Evolutionary conservation across 2,888 invertebrate species (phyloP).

Genomic region (Tiliacea aurago): DNA sequence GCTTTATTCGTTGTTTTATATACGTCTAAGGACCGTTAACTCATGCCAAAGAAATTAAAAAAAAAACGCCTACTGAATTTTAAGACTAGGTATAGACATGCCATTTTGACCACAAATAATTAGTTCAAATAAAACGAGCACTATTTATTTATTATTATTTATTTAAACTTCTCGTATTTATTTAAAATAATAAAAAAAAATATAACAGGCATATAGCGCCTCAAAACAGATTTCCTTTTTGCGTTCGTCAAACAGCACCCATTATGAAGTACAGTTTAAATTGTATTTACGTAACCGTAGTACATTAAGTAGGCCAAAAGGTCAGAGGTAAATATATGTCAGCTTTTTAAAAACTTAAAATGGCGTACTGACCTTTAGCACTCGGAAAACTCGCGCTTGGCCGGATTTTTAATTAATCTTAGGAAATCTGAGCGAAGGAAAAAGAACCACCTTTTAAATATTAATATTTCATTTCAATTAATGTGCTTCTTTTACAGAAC

Average conservation of each 20-base stretch:
- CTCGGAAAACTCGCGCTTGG: conserved; percentile 46
- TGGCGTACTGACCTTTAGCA: conserved; percentile 52
- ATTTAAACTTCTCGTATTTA: too few relatives aligned
- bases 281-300: conserved; percentile 14
- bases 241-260: neutral
- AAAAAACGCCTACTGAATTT: neutral
- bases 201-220: neutral
- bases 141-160: neutral
- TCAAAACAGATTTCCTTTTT: neutral
- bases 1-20: neutral
- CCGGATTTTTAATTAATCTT: conserved; percentile 60
- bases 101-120: neutral
- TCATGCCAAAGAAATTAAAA: too few relatives aligned
- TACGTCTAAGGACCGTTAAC: neutral
- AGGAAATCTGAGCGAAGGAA: conserved; percentile 47
- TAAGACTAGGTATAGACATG: neutral
- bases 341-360: conserved; percentile 44
- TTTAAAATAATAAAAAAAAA: neutral
- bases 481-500: conserved; percentile 16
- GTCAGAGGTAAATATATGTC: conserved; percentile 55
- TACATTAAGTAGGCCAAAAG: conserved; percentile 39
- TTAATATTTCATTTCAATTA: conserved; percentile 51
- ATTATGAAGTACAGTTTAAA: neutral
- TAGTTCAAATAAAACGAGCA: neutral
- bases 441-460: conserved; percentile 36